phyloP scores from a whole-genome alignment of 2,797 vertebrate genomes.

The Cossypha niveicapilla region DNA sequence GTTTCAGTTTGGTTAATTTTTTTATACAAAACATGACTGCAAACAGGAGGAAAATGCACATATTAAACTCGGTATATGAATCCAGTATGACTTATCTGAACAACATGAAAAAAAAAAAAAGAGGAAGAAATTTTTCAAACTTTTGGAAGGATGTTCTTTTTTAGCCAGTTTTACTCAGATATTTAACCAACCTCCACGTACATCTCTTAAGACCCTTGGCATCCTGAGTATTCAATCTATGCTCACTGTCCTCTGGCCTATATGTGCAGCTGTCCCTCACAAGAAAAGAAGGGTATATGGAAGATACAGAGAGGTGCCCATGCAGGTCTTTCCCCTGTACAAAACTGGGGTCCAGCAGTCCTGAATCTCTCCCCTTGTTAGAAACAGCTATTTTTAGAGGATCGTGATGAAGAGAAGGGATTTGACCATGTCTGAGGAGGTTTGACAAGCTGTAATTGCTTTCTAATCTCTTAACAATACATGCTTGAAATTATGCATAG shows the following conservation, averaged over 20 bases:
- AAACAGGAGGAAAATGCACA: neutral
- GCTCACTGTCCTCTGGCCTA: neutral
- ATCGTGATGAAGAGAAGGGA: conserved; percentile 28
- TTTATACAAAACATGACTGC: neutral
- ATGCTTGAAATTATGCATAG: conserved; percentile 21
- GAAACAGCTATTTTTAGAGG: neutral
- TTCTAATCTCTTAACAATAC: conserved; percentile 62
- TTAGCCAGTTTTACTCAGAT: neutral
- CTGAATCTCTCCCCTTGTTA: neutral
- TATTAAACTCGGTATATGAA: neutral
- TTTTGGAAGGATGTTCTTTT: neutral
- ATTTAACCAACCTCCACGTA: neutral
- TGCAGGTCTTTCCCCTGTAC: neutral
- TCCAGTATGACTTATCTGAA: neutral
- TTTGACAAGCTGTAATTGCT: conserved; percentile 56
- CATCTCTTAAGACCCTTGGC: neutral
- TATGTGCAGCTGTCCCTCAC: fast-evolving
- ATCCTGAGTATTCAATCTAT: neutral
- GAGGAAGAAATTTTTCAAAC: neutral
- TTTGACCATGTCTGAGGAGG: conserved; percentile 28
- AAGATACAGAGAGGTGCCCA: neutral
- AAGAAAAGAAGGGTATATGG: neutral
- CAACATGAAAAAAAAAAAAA: neutral
- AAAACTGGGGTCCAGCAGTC: neutral
- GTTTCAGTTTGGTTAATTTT: neutral